Base-by-base conservation (phyloP, 2,113 vertebrate genomes). In the Diadophis punctatus region DNA sequence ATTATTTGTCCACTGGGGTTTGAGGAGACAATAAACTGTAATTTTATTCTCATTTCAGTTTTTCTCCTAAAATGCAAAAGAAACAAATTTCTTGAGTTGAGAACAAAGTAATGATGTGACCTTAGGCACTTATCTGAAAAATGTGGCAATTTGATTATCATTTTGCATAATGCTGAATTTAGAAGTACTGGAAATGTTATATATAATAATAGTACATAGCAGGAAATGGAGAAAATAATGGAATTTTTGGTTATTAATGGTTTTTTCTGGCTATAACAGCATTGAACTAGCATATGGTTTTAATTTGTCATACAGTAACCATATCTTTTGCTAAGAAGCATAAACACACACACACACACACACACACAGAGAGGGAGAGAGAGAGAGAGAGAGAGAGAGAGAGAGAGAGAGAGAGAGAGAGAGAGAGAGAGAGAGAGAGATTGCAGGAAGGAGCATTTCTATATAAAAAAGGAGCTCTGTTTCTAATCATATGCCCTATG, bases 1-100 rank as follows among this genome's bases (percentile, higher is more conserved):
- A 96, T 95, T 94, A 96, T 97, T 94, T 96, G 95, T 93, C 94
- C 89, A 60, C 85, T 91, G 12, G 63, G 94, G 91, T 94, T 95
- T 89, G 92, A 90, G 86, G 94, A 96, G 96, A 87, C 87, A 93
- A 95, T 93, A 94, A 95, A 96, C 94, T 91, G 49, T 92, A 90
- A 92, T 80, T 95, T 94, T 91, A 94, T 94, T 95, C 95, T 86
- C 90, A 2, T 63, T 94, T 94, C 27, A 43, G 87, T 58, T 60
- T 39, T 92, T 86, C 93, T 5, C 22, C 10, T n/a, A 48, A 84
- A 95, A 95, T 90, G 94, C 92, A 96, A 93, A 94, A 87, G 80
- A 68, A 93, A 91, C 95, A 95, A 92, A 91, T 91, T 93, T 93
- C 90, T 96, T 92, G 48, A 94, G 53, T 96, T 92, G 55, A 93